phyloP scores from a whole-genome alignment of 1,140 invertebrate genomes.

The Lordiphosa mommai region DNA sequence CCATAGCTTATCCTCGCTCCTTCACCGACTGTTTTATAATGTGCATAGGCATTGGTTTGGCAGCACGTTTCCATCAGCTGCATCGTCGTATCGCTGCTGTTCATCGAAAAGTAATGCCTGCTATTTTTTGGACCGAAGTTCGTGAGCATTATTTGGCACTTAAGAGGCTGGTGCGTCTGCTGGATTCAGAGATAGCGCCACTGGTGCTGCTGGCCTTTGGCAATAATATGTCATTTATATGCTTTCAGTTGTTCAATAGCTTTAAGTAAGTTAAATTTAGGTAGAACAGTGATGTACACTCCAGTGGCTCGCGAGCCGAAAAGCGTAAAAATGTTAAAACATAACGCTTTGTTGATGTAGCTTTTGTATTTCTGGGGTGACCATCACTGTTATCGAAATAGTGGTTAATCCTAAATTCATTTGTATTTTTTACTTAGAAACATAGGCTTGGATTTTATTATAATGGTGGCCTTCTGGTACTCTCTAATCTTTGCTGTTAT shows the following conservation, averaged over 20 bases:
- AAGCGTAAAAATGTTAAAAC: not conserved
- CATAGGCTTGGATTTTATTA: constrained; percentile 64
- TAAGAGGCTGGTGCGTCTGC: constrained; percentile 85
- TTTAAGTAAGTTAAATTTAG: constrained; percentile 55
- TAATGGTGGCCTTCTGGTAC: constrained; percentile 82
- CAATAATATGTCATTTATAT: constrained; percentile 78
- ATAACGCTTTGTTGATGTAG: not conserved
- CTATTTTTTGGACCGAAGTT: constrained; percentile 81
- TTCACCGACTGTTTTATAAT: constrained; percentile 84
- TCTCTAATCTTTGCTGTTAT: constrained; percentile 84
- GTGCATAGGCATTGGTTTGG: constrained; percentile 82
- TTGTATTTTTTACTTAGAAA: constrained; percentile 43
- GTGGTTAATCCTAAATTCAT: not conserved
- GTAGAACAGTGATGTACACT: too few species aligned
- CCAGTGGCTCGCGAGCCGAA: too few species aligned
- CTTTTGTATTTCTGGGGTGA: too few species aligned
- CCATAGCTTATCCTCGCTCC: constrained; percentile 69
- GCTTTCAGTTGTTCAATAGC: constrained; percentile 74
- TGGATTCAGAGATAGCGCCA: constrained; percentile 80
- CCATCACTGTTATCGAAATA: too few species aligned
- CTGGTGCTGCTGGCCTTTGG: constrained; percentile 60
- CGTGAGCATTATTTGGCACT: constrained; percentile 82
- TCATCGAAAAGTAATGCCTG: constrained; percentile 83
- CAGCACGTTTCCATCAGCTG: constrained; percentile 82
- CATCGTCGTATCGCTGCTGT: constrained; percentile 80